Conservation (phyloP, 2,113 vertebrate species). For the Crotalus tigris region DNA sequence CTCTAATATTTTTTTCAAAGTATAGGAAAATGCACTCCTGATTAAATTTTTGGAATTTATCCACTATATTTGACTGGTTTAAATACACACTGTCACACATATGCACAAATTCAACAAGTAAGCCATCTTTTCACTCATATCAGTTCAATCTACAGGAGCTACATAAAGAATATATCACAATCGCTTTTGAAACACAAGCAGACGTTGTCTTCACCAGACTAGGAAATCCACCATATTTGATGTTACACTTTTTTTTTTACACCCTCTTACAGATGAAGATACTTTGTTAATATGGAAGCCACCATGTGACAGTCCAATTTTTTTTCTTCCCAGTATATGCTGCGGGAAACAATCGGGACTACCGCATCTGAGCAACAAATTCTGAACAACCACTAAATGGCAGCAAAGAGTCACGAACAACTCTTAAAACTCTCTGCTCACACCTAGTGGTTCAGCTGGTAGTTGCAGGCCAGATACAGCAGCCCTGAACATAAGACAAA, state of each 20-base stretch:
- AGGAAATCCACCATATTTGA: not conserved
- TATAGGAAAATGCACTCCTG: constrained; percentile 38
- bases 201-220: constrained; percentile 1
- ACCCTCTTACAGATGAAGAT: not conserved
- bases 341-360: not conserved
- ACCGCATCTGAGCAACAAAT: not conserved
- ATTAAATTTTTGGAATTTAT: constrained; percentile 19
- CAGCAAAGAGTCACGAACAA: not conserved
- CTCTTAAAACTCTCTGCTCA: not conserved
- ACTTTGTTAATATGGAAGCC: not conserved
- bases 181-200: constrained; percentile 22
- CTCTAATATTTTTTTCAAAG: not conserved
- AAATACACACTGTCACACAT: constrained; percentile 32
- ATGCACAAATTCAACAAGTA: not conserved
- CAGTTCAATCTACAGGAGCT: constrained; percentile 18
- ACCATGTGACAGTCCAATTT: not conserved
- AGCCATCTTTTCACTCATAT: constrained; percentile 13
- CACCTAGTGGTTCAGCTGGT: not conserved
- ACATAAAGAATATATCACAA: constrained; percentile 22
- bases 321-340: not conserved
- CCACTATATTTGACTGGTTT: constrained; percentile 38
- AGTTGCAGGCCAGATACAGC: not conserved
- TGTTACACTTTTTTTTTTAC: accelerated
- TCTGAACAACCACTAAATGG: not conserved
- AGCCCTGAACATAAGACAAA: not conserved